Evolutionary conservation across 2,797 vertebrate species (phyloP), one percentile per base, ranked within the genome.

Genomic region (Coregonus suidteri): DNA sequence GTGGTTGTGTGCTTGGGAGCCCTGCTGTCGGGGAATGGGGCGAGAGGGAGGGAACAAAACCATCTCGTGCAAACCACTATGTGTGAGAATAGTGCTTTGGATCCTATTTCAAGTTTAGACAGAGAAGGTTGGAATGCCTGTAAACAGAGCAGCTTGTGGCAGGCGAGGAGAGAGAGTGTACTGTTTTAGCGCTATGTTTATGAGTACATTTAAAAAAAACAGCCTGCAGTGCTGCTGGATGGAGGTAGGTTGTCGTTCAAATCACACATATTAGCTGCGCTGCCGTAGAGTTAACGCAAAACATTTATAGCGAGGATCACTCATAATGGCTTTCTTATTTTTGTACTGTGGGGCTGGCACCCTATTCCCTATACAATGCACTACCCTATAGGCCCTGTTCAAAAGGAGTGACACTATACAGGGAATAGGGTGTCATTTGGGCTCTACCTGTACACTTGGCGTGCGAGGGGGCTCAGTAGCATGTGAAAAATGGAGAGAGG

Each of bases 71-170:
- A 92, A 94, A 89, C 91, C 91, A 78, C 91, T 88, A 87, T 94
- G 94, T 93, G 93, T 94, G 93, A 94, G 92, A 90, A 92, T 90
- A 91, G 90, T 91, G 91, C 92, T 25, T 93, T 92, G 91, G 93
- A 93, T 94, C 92, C 91, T 90, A 90, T 94, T 94, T 93, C 92
- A 94, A 93, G 93, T 94, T 94, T 93, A 94, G 93, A 93, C 94
- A 94, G 91, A 94, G 92, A 90, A 82, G 85, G 82, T 88, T 87
- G 91, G 91, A 94, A 90, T 83, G 81, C 86, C 90, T 92, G 92
- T 94, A 94, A 94, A 94, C 94, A 94, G 85, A 79, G 80, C 89
- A 83, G 88, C 85, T 25, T 62, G 81, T 69, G 75, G 76, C 37
- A 68, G 77, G 78, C 75, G 73, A 62, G 76, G 74, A 34, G 78